phyloP scores from a whole-genome alignment of 2,797 vertebrate species.

The Nyctibius grandis region DNA sequence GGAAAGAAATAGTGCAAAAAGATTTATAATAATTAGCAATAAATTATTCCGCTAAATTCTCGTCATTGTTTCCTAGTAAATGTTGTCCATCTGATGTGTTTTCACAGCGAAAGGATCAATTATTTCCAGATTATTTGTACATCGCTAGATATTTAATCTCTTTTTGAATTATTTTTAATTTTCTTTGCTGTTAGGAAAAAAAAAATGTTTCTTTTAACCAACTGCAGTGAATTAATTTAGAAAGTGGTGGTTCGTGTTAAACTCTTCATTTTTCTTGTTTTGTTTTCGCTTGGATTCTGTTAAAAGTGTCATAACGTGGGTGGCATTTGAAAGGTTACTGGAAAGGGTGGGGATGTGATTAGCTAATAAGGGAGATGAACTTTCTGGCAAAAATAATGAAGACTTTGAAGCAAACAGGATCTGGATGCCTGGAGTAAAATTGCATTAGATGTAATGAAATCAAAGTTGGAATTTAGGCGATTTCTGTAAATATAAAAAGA shows the following conservation, averaged over 20 bases:
- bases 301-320: conserved; percentile 49
- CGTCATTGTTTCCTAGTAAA: not conserved
- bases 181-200: not conserved
- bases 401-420: conserved; percentile 49
- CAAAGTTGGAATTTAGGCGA: conserved; percentile 73
- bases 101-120: not conserved
- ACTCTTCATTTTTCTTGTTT: not conserved
- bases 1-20: not conserved
- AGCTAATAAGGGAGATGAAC: conserved; percentile 41
- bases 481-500: conserved; percentile 39
- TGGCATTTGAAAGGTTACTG: conserved; percentile 45
- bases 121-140: not conserved
- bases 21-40: not conserved
- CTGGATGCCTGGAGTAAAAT: conserved; percentile 56
- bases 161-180: not conserved
- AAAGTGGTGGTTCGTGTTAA: not conserved
- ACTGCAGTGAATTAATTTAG: not conserved
- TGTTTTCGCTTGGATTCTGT: not conserved
- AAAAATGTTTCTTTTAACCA: not conserved
- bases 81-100: not conserved
- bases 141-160: not conserved
- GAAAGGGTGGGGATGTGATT: conserved; percentile 50
- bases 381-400: conserved; percentile 33
- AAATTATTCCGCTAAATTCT: not conserved
- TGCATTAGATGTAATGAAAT: conserved; percentile 78